Evolutionary conservation across 2,888 invertebrate genomes (phyloP).

Genomic region (Darwinula stevensoni): DNA sequence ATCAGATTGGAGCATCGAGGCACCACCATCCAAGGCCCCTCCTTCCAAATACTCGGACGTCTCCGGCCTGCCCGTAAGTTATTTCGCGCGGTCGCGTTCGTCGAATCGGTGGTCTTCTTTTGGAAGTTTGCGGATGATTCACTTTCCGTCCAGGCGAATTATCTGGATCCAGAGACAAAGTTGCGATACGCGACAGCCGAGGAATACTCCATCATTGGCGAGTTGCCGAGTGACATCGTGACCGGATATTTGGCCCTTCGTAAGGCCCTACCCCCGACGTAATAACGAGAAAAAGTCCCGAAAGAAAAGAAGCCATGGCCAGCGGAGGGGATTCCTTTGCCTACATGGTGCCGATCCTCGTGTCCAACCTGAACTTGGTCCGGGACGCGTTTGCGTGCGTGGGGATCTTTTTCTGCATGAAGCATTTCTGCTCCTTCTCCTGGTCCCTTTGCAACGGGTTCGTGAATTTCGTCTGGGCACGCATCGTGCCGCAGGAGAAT

Average conservation of each 20-base stretch:
- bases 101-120: too few species aligned
- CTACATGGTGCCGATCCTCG: neutral
- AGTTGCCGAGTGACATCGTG: slow-evolving; percentile 66
- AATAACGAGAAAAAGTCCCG: too few species aligned
- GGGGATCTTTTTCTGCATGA: neutral
- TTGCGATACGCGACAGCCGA: slow-evolving; percentile 53
- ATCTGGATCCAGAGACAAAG: slow-evolving; percentile 70
- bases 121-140: too few species aligned
- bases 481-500: slow-evolving; percentile 7
- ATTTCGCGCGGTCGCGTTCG: too few species aligned
- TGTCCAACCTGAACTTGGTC: neutral
- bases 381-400: neutral
- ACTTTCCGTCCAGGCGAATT: slow-evolving; percentile 34
- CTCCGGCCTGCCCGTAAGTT: too few species aligned
- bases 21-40: too few species aligned
- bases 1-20: too few species aligned
- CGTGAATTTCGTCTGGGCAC: neutral
- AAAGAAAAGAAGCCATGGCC: too few species aligned
- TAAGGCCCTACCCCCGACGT: too few species aligned
- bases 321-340: too few species aligned
- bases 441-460: neutral
- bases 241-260: slow-evolving; percentile 60
- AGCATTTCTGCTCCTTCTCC: neutral
- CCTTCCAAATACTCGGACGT: too few species aligned
- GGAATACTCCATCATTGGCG: slow-evolving; percentile 56